Evolutionary conservation across 2,888 invertebrate genomes (phyloP), one percentile per base, ranked within the genome.

Genomic region (Nymphalis urticae): DNA sequence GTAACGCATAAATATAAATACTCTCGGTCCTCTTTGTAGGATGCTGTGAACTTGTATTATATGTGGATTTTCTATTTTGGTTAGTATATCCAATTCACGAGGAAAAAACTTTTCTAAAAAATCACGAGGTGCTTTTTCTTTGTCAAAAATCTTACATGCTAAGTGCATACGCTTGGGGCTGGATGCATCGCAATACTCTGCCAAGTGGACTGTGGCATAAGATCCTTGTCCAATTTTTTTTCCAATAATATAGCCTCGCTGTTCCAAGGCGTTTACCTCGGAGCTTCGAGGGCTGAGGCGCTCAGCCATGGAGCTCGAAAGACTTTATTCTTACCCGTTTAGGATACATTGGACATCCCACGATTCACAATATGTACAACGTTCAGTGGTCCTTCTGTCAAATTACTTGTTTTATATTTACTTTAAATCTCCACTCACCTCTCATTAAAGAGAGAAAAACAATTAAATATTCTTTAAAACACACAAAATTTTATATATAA

Each of bases 41-140:
- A 97, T 97, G 82, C 97, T 97, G 83, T 97, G 97, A 36, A 98
- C 96, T 93, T 96, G 96, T 75, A 98, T 97, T 60, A 98, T 96
- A 82, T 98, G 96, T 9, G 97, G 96, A 88, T 98, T 98, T 85
- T 97, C 96, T 75, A 98, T 96, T 86, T 96, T 96, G 36, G 96
- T 97, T 71, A 98, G 89, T 76, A 98, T 97, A 78, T 98, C 97
- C 76, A 98, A 93, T 93, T 98, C 98, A 70, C 98, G 95, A 42
- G 98, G 98, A 80, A 98, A 97, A 90, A 98, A 98, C 89, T 97
- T 97, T 76, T 96, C 96, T 78, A 97, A 94, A 91, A 98, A 98
- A 91, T 98, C 98, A 71, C 94, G 93, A 10, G 97, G 97, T 59
- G 97, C 97, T 87, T 97, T 97, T 77, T 95, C 95, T 82, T 97